Base-by-base conservation (phyloP, 2,797 vertebrate genomes). In the Moxostoma hubbsi region DNA sequence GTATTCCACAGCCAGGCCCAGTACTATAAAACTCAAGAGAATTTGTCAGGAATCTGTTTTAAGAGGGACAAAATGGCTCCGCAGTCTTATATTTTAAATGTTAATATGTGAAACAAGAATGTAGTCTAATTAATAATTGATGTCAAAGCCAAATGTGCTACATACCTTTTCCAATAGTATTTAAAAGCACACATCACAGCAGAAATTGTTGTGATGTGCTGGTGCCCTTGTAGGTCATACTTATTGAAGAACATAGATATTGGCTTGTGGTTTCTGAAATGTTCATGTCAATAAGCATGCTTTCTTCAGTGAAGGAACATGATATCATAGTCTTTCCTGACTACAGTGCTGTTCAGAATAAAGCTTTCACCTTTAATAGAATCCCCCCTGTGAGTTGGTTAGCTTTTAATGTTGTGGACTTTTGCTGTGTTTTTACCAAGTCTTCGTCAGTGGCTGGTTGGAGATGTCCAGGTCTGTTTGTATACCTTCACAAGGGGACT, bases 371-470 rank as follows among this genome's bases (percentile, higher is more conserved):
- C 91, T 93, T 87, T 79, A 75, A 84, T 86, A 86, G 82, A 92
- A 87, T 85, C 89, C 89, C 92, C 88, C 89, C 87, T 90, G 91
- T 94, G 92, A 93, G 86, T 90, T 92, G 91, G 90, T 92, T 93
- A 94, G 92, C 92, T 93, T 94, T 94, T 88, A 83, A 88, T 94
- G 93, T 95, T 93, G 93, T 94, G 92, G 89, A 85, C 81, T 90
- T 90, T 89, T 93, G 90, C 89, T 87, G 91, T 94, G 92, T 91
- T 89, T 92, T 93, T 93, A 92, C 91, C 87, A 88, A 81, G 89
- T 93, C 91, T 87, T 73, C 92, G 92, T 94, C 87, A 89, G 84
- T 94, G 91, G 87, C 89, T 93, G 89, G 88, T 93, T 93, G 86
- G 77, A 92, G 90, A 90, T 90, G 91, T 89, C 88, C 87, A 90